Evolutionary conservation across 2,888 invertebrate genomes (phyloP), one percentile per base, ranked within the genome.

Genomic region (Diarsia mendica): DNA sequence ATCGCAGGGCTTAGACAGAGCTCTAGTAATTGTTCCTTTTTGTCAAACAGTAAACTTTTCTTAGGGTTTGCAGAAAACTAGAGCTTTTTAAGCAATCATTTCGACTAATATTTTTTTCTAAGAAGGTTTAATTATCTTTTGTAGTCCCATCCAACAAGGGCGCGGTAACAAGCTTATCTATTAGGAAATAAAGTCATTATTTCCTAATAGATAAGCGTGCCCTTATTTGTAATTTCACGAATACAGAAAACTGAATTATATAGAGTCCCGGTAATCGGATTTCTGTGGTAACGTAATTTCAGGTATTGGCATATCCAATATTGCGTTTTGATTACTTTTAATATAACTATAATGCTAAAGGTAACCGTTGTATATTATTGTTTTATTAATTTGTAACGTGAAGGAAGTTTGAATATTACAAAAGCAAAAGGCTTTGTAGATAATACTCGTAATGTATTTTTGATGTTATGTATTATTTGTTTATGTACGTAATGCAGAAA

Each of bases 271-370:
- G 60, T 82, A 81, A 81, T 77, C 44, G 2, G 51, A 63, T 77
- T 77, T 65, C 53, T 77, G 77, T 51, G 72, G 70, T 66, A 51
- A 28, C 70, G 63, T 72, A 72, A 84, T 82, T 80, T 71, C 51
- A 84, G 64, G 65, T 66, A 84, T 79, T 65, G 71, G 28, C 69
- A 58, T 67, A 64, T 69, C 49, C 53, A 79, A 77, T 69, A 68
- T 58, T 72, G 55, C 44, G 64, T 68, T 80, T 68, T 49, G 71
- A 64, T 83, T 67, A 66, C 49, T 55, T 82, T 28, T 68, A 82
- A 61, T 82, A 68, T 13, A 82, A 60, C 65, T 33, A 23, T 75
- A 60, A 65, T 55, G 44, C 23, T 44, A 23, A 64, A 72, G 46
- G 73, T 58, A 64, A 44, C 15, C 23, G 20, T 15, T 18, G 15